These are phyloP conservation scores for Pteria penguin DNA, from an alignment of 2,888 invertebrate genomes.

Conservation along the genomic window DNA sequence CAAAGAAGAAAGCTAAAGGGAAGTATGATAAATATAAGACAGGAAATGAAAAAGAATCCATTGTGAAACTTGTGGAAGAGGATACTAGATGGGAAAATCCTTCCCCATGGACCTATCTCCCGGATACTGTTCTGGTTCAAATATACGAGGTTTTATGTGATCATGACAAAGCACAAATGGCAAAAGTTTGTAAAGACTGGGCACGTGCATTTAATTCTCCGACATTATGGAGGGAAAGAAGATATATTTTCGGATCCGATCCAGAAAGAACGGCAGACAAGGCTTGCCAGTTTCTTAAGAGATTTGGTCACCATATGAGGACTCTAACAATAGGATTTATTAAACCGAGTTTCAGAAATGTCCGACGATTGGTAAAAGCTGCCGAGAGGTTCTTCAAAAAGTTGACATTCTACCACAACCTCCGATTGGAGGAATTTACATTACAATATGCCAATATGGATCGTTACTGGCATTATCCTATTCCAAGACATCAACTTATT, in stretches of 20 bases:
- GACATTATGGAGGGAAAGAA: constrained; percentile 59
- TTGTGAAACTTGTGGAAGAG: too few species aligned
- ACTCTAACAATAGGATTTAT: constrained; percentile 50
- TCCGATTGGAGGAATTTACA: constrained; percentile 44
- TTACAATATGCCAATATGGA: constrained; percentile 53
- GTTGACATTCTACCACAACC: constrained; percentile 41
- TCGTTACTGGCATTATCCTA: constrained; percentile 55
- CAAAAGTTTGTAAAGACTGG: constrained; percentile 65
- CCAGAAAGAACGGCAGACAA: constrained; percentile 43
- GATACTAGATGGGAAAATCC: too few species aligned
- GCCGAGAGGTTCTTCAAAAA: constrained; percentile 47
- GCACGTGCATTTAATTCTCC: constrained; percentile 53
- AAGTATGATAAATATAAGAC: too few species aligned
- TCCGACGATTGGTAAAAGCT: constrained; percentile 52
- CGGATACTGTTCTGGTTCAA: constrained; percentile 59
- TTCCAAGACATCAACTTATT: constrained; percentile 51
- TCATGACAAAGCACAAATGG: constrained; percentile 52
- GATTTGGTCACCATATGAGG: constrained; percentile 50
- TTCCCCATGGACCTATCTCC: constrained; percentile 58
- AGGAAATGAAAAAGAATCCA: too few species aligned
- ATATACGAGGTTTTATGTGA: constrained; percentile 57
- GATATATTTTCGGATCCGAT: constrained; percentile 42
- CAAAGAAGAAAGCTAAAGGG: too few species aligned
- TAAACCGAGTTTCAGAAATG: constrained; percentile 48
- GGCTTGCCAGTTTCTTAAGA: constrained; percentile 50